These are phyloP conservation scores for Gobiocypris rarus DNA, from an alignment of 2,113 vertebrate genomes.

Conservation along the genomic window DNA sequence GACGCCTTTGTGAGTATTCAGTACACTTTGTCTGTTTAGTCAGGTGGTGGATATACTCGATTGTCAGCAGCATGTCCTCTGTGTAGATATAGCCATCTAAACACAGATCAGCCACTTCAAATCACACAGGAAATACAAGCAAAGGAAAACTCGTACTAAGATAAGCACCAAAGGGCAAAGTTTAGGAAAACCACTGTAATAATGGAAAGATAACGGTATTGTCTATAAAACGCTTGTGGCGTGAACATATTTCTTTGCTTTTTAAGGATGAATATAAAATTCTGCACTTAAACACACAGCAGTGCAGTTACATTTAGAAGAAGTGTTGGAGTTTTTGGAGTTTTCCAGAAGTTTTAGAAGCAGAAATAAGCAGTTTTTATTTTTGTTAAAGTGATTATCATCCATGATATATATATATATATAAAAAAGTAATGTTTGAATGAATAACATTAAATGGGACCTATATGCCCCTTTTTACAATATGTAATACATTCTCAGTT, in stretches of 20 bases:
- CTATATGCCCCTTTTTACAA: too few species aligned
- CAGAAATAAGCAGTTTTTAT: too few species aligned
- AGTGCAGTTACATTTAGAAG: too few species aligned
- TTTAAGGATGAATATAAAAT: neutral
- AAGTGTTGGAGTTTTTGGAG: too few species aligned
- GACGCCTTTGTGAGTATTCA: slow-evolving; percentile 12
- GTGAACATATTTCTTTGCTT: neutral
- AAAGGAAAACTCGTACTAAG: slow-evolving; percentile 6
- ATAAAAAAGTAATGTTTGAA: too few species aligned
- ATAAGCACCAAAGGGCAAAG: slow-evolving; percentile 25
- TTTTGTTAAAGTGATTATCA: too few species aligned
- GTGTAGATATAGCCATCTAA: slow-evolving; percentile 30
- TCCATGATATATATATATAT: too few species aligned
- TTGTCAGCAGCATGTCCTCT: slow-evolving; percentile 19
- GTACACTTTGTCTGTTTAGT: slow-evolving; percentile 8
- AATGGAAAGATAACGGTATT: slow-evolving; percentile 13
- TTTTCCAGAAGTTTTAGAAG: too few species aligned
- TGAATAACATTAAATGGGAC: too few species aligned
- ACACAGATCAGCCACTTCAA: slow-evolving; percentile 27
- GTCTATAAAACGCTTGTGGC: neutral
- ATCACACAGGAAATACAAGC: neutral
- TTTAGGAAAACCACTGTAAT: slow-evolving; percentile 6
- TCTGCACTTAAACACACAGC: too few species aligned
- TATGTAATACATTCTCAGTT: too few species aligned
- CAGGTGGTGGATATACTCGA: slow-evolving; percentile 1